Conservation (phyloP, 2,113 vertebrate genomes). For the Gymnocephalus cernua region DNA sequence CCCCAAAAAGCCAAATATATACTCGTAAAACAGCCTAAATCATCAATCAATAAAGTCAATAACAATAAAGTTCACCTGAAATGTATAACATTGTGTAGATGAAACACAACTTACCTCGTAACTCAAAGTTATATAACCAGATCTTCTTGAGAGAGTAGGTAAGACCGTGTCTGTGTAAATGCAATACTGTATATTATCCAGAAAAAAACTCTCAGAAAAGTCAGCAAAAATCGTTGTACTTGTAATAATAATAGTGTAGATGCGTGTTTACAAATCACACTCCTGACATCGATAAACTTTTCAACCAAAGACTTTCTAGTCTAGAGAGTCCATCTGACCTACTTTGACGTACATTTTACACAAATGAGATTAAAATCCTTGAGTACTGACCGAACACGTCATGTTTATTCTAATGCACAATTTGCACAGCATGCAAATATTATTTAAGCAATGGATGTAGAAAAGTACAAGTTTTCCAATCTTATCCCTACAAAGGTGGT, state of each 20-base stretch:
- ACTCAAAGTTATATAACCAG: neutral
- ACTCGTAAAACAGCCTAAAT: neutral
- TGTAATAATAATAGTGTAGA: neutral
- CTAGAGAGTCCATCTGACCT: neutral
- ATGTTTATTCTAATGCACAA: neutral
- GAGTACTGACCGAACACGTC: neutral
- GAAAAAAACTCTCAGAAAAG: neutral
- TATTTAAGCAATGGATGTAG: slow-evolving; percentile 17
- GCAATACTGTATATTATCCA: neutral
- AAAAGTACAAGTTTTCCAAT: neutral
- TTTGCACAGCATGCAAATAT: slow-evolving; percentile 73
- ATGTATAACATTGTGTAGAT: neutral
- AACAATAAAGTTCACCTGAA: neutral
- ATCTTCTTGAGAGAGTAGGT: neutral
- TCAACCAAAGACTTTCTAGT: neutral
- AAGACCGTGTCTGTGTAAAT: neutral
- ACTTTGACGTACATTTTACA: slow-evolving; percentile 18
- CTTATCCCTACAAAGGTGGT: neutral
- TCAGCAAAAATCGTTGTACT: neutral
- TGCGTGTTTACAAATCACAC: neutral
- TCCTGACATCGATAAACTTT: neutral
- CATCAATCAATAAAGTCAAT: neutral
- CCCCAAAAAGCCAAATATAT: neutral
- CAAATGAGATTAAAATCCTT: slow-evolving; percentile 68
- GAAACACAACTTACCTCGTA: slow-evolving; percentile 48